Evolutionary conservation across 2,113 vertebrate species (phyloP).

Genomic region (Cricetomys ansorgei): DNA sequence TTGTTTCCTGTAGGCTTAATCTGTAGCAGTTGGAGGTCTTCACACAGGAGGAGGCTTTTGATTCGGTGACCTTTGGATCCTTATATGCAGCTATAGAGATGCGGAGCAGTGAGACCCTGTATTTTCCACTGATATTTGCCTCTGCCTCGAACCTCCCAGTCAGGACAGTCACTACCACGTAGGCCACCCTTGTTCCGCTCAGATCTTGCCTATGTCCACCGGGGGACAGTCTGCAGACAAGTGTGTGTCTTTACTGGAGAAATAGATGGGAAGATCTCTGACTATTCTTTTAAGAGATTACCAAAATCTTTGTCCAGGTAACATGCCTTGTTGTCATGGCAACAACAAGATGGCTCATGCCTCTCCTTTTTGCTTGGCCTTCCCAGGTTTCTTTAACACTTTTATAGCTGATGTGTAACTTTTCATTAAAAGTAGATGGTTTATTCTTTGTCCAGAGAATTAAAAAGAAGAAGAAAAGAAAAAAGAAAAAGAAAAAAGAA

Average conservation of each 20-base stretch:
- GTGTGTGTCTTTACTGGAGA: not conserved
- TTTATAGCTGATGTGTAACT: slow-evolving; percentile 81
- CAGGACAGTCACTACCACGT: not conserved
- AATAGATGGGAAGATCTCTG: slow-evolving; percentile 45
- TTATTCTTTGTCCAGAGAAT: not conserved
- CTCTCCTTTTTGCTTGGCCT: slow-evolving; percentile 84
- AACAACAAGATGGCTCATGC: slow-evolving; percentile 78
- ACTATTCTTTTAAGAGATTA: slow-evolving; percentile 57
- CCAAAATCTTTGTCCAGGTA: slow-evolving; percentile 86
- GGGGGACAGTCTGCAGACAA: not conserved
- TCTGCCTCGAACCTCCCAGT: not conserved
- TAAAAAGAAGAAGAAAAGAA: too few species aligned
- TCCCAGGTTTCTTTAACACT: slow-evolving; percentile 83
- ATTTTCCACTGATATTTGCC: slow-evolving; percentile 16
- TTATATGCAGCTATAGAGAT: not conserved
- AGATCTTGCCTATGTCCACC: not conserved
- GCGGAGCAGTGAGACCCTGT: not conserved
- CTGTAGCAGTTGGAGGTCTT: not conserved
- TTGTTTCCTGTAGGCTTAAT: slow-evolving; percentile 16
- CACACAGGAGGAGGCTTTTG: not conserved
- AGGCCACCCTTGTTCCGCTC: not conserved
- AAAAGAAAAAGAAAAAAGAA: slow-evolving; percentile 22
- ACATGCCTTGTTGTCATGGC: slow-evolving; percentile 84
- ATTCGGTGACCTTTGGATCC: not conserved
- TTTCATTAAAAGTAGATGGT: slow-evolving; percentile 7